These are phyloP conservation scores for Chaetops frenatus DNA, from an alignment of 2,113 vertebrate genomes.

Conservation along the genomic window DNA sequence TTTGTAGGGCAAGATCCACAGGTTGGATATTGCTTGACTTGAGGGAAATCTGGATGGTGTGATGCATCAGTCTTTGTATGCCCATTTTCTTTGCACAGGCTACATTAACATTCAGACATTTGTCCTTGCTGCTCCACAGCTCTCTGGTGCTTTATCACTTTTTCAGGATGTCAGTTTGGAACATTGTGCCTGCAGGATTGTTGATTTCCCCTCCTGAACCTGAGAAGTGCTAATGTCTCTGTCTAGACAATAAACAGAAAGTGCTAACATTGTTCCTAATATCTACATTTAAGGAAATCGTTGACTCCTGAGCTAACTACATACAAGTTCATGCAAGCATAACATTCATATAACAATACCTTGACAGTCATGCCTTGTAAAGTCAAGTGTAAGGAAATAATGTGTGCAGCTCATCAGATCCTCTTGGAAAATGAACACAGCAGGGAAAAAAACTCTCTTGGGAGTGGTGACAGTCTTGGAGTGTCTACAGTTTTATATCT, in stretches of 20 bases:
- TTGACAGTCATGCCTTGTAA: not conserved
- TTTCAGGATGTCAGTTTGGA: not conserved
- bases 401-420: not conserved
- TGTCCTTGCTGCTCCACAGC: not conserved
- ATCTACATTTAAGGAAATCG: not conserved
- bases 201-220: not conserved
- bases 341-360: not conserved
- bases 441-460: not conserved
- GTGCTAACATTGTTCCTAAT: rapidly evolving
- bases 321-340: not conserved
- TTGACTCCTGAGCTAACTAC: not conserved
- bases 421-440: not conserved
- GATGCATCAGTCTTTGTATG: not conserved
- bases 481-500: not conserved
- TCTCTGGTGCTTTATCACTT: not conserved
- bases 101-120: not conserved
- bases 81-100: not conserved
- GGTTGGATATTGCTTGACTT: not conserved
- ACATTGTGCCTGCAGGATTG: not conserved
- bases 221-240: not conserved
- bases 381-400: not conserved
- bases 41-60: not conserved
- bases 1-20: not conserved
- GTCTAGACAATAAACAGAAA: not conserved
- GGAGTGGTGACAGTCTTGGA: not conserved